These are phyloP conservation scores for Parus major DNA, from an alignment of 2,113 vertebrate species.

Conservation along the genomic window DNA sequence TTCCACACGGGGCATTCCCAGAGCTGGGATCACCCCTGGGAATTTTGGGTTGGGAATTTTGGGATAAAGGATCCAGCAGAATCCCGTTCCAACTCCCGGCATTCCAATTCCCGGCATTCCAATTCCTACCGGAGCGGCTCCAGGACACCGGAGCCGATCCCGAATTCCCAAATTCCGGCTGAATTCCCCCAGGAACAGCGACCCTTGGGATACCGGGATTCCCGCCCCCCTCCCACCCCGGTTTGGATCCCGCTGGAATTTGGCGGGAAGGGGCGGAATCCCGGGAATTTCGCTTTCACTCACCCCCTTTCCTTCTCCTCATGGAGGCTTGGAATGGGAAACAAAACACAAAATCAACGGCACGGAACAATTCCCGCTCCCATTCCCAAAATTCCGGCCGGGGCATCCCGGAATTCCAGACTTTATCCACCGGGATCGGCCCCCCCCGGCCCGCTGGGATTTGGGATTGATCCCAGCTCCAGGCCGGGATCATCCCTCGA, in stretches of 20 bases:
- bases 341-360: slow-evolving; percentile 72
- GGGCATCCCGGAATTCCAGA: neutral
- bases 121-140: neutral
- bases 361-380: neutral
- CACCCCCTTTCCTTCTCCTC: slow-evolving; percentile 97
- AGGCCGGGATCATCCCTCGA: neutral
- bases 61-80: neutral
- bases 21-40: neutral
- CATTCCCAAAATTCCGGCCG: neutral
- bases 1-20: rapidly evolving
- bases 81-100: neutral
- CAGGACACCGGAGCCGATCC: rapidly evolving
- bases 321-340: slow-evolving; percentile 93
- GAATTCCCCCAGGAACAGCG: neutral
- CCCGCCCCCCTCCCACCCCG: rapidly evolving
- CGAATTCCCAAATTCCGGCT: neutral
- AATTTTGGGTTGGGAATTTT: neutral
- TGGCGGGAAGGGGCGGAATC: neutral
- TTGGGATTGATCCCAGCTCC: neutral
- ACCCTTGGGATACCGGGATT: neutral
- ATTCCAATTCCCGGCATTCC: neutral
- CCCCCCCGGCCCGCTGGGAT: neutral
- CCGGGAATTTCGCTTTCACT: slow-evolving; percentile 70
- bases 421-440: neutral
- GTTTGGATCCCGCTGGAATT: neutral